Base-by-base conservation (phyloP, 2,888 invertebrate genomes). In the Drosophila aldrichi region DNA sequence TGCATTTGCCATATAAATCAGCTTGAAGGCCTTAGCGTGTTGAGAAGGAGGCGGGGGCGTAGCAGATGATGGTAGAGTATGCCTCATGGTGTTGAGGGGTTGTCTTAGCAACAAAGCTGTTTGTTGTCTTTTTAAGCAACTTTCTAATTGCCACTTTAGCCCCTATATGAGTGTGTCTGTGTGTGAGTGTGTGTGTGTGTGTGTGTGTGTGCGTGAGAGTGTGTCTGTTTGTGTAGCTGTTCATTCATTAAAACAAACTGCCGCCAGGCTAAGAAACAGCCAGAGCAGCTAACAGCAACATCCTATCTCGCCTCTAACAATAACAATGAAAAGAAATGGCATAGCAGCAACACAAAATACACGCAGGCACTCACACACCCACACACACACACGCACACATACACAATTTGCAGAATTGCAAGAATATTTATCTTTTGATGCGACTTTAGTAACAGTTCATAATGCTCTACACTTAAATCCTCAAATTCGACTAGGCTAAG, bases 71-170 rank as follows among this genome's bases (percentile, higher is more conserved):
- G 36, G 48, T 18, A 43, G 29, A 5, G 5, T 18, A 40, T 40
- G 43, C 12, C 43, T 10, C 56, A 10, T 38, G 48, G n/a, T 58
- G 58, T 38, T 38, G 25, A 20, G 34, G 44, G 20, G 70, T 64
- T 64, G 64, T 54, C 75, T 70, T 73, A 68, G 71, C 66, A 73
- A 63, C 69, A 70, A 64, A 65, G 71, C 60, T 58, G 54, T 84
- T 74, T 77, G 32, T 84, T 76, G 74, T 66, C 54, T 29, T 82
- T 82, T 82, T 74, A 75, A 77, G 78, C 81, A 81, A 84, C 84
- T 87, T 87, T 81, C 82, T 85, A 87, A 87, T 84, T 84, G 87
- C 84, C 87, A 85, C 87, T 87, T 82, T 77, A 75, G 82, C 58
- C 10, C 22, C 40, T 46, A 20, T 51, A 32, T 48, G 63, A 66